These are phyloP conservation scores for Trogon melanurus DNA, from an alignment of 2,113 vertebrate species.

Conservation along the genomic window DNA sequence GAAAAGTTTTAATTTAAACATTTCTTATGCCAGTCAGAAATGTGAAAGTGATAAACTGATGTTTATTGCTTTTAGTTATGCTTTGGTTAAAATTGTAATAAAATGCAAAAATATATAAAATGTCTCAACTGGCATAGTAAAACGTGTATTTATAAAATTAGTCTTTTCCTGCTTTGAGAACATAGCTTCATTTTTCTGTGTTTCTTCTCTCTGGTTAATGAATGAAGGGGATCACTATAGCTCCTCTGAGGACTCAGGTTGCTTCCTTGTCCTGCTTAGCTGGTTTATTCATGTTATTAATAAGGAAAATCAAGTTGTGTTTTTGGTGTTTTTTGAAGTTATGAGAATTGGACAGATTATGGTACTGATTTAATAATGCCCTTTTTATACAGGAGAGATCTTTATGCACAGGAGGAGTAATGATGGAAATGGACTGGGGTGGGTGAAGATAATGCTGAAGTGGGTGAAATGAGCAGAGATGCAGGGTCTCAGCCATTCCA, in stretches of 20 bases:
- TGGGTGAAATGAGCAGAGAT: neutral
- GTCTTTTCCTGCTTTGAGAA: neutral
- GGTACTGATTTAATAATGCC: neutral
- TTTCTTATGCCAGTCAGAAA: neutral
- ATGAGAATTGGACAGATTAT: neutral
- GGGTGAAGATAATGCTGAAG: neutral
- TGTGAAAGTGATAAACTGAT: neutral
- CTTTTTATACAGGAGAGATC: neutral
- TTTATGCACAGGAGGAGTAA: neutral
- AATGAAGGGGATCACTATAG: neutral
- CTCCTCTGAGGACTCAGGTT: neutral
- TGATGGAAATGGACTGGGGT: neutral
- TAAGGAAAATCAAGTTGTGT: neutral
- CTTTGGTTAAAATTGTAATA: neutral
- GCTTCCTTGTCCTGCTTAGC: neutral
- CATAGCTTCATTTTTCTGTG: neutral
- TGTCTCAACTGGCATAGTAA: neutral
- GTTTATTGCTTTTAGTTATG: neutral
- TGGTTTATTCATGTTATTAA: neutral
- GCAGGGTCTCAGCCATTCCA: neutral
- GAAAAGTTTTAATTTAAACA: neutral
- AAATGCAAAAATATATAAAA: neutral
- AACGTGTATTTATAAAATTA: neutral
- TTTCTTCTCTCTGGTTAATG: neutral
- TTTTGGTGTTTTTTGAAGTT: neutral